These are phyloP conservation scores for Erebia epiphron DNA, from an alignment of 2,888 invertebrate genomes.

Conservation along the genomic window DNA sequence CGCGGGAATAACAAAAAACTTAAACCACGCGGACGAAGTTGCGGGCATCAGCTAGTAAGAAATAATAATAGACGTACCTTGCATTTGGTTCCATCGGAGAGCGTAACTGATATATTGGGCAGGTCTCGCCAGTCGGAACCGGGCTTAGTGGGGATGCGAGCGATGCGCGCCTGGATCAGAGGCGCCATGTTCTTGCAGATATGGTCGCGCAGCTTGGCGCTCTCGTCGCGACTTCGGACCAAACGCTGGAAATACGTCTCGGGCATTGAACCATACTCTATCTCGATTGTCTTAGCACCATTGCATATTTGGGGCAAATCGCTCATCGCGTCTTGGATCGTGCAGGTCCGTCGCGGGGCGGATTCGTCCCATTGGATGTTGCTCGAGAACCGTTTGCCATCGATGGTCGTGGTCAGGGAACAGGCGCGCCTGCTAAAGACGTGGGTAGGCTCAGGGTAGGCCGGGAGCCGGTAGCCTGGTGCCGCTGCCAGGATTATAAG, in stretches of 20 bases:
- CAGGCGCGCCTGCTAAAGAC: slow-evolving; percentile 88
- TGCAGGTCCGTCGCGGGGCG: slow-evolving; percentile 90
- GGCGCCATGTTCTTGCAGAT: slow-evolving; percentile 93
- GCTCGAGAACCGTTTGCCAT: slow-evolving; percentile 74
- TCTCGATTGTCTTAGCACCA: slow-evolving; percentile 87
- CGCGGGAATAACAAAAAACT: too few relatives aligned
- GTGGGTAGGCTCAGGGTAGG: slow-evolving; percentile 90
- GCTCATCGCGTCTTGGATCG: slow-evolving; percentile 91
- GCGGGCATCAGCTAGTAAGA: too few relatives aligned
- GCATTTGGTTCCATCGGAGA: slow-evolving; percentile 87
- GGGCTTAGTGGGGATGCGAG: slow-evolving; percentile 87
- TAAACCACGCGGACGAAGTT: too few relatives aligned
- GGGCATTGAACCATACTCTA: slow-evolving; percentile 87
- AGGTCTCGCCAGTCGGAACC: slow-evolving; percentile 95
- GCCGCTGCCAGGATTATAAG: slow-evolving; percentile 92
- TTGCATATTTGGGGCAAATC: slow-evolving; percentile 90
- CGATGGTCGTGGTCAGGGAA: slow-evolving; percentile 75
- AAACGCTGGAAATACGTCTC: slow-evolving; percentile 89
- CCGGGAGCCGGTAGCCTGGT: slow-evolving; percentile 88
- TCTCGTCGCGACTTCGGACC: slow-evolving; percentile 84
- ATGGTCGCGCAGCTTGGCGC: slow-evolving; percentile 86
- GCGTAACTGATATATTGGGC: slow-evolving; percentile 88
- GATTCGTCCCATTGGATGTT: slow-evolving; percentile 85
- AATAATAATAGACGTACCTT: slow-evolving; percentile 59
- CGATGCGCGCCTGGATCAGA: slow-evolving; percentile 89